Evolutionary conservation across 2,797 vertebrate genomes (phyloP).

Genomic region (Ficedula albicollis): DNA sequence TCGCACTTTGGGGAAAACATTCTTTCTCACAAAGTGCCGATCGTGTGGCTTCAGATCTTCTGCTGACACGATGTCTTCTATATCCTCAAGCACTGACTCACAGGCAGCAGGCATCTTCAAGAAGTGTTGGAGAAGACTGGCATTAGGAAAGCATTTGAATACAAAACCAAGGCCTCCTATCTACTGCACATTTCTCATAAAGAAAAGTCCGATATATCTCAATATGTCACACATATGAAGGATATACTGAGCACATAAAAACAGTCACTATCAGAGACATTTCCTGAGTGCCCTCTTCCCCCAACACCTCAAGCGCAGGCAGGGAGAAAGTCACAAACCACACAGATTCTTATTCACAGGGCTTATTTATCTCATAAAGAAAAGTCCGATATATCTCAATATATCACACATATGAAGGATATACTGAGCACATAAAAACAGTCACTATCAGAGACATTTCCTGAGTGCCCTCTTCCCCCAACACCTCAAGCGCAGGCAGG

Average conservation of each 20-base stretch:
- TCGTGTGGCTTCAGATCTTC: conserved; percentile 84
- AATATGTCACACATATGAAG: not conserved
- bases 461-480: not conserved
- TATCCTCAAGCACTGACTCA: conserved; percentile 88
- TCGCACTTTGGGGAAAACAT: conserved; percentile 85
- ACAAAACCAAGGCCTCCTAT: not conserved
- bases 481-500: not conserved
- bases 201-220: not conserved
- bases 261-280: not conserved
- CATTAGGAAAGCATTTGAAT: not conserved
- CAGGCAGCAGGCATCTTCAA: conserved; percentile 88
- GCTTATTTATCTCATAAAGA: not conserved
- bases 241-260: not conserved
- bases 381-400: not conserved
- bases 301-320: rapidly evolving
- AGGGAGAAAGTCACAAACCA: not conserved
- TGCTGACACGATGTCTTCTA: conserved; percentile 92
- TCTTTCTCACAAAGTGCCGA: conserved; percentile 82
- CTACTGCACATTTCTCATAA: not conserved
- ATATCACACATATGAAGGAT: not conserved
- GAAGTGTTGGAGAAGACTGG: not conserved
- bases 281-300: not conserved
- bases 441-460: not conserved
- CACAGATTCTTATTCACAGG: rapidly evolving
- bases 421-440: not conserved